Percentiles rank a stretch among this genome's conserved stretches.
Evolutionary conservation across 2,797 vertebrate genomes (phyloP).

Genomic region (Eidolon dupreanum): DNA sequence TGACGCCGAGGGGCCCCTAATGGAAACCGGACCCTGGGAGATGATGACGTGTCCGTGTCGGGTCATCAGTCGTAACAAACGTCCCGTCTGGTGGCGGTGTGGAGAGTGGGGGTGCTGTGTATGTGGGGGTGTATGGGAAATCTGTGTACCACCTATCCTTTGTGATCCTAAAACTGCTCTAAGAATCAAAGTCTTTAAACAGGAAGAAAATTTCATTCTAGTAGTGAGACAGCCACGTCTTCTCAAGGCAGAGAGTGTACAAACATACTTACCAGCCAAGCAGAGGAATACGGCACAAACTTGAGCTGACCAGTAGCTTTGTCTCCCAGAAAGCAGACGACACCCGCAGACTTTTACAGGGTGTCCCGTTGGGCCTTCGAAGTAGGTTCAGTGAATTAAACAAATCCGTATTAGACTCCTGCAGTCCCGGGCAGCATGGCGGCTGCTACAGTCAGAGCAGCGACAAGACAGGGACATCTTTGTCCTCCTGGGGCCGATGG

Average conservation of each 20-base stretch:
- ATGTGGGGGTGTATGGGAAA: neutral
- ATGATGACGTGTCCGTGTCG: rapidly evolving
- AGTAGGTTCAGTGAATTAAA: neutral
- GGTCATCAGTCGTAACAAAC: neutral
- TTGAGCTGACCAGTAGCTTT: neutral
- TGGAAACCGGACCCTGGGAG: neutral
- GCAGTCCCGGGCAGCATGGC: neutral
- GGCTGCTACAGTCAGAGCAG: neutral
- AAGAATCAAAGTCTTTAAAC: neutral
- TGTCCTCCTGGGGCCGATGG: rapidly evolving
- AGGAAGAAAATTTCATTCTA: neutral
- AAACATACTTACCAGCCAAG: too few species aligned
- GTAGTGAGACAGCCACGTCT: neutral
- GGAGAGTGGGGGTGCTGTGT: neutral
- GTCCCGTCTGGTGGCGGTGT: too few species aligned
- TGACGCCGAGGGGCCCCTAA: too few species aligned
- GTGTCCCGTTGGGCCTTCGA: neutral
- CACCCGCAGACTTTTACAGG: neutral
- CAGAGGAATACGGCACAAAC: neutral
- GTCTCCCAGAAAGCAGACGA: neutral
- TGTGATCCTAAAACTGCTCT: neutral
- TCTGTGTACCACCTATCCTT: too few species aligned
- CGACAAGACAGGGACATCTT: rapidly evolving
- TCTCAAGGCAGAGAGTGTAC: neutral
- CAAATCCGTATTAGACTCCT: neutral